A percentile compares a stretch with the other conserved stretches of the same genome.
phyloP scores from a whole-genome alignment of 2,113 vertebrate species.

The Haemorhous mexicanus region DNA sequence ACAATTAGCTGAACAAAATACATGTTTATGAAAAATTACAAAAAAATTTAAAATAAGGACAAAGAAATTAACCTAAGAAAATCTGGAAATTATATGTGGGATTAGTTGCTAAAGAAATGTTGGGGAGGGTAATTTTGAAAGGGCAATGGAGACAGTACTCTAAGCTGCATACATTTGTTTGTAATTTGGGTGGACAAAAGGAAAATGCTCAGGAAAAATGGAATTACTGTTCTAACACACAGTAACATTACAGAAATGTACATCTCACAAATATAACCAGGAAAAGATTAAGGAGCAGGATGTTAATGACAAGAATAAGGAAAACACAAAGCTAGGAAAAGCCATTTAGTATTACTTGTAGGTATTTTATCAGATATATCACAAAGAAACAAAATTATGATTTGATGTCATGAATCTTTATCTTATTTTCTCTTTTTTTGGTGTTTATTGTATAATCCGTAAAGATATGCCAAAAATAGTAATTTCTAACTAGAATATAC shows the following conservation, averaged over 20 bases:
- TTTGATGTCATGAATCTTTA: neutral
- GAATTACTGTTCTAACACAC: constrained; percentile 44
- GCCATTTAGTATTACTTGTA: neutral
- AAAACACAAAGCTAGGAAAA: constrained; percentile 46
- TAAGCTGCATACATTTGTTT: constrained; percentile 65
- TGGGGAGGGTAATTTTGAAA: constrained; percentile 31
- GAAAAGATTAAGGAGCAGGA: constrained; percentile 47
- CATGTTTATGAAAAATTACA: neutral
- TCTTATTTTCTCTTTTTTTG: neutral
- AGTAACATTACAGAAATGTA: neutral
- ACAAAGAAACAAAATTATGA: neutral
- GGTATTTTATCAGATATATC: constrained; percentile 68
- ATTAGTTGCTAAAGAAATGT: constrained; percentile 52
- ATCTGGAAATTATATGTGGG: constrained; percentile 23
- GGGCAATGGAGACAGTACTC: constrained; percentile 39
- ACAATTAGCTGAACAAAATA: constrained; percentile 3
- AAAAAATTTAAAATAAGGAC: neutral
- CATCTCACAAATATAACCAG: constrained; percentile 28
- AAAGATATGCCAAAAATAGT: neutral
- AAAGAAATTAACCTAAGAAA: constrained; percentile 32
- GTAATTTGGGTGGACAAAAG: constrained; percentile 60
- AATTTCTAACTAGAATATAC: neutral
- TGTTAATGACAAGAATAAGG: constrained; percentile 47
- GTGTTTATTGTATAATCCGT: neutral
- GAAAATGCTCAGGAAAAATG: constrained; percentile 48